Evolutionary conservation across 2,888 invertebrate genomes (phyloP), one percentile per base, ranked within the genome.

Genomic region (Hyposoter didymator): DNA sequence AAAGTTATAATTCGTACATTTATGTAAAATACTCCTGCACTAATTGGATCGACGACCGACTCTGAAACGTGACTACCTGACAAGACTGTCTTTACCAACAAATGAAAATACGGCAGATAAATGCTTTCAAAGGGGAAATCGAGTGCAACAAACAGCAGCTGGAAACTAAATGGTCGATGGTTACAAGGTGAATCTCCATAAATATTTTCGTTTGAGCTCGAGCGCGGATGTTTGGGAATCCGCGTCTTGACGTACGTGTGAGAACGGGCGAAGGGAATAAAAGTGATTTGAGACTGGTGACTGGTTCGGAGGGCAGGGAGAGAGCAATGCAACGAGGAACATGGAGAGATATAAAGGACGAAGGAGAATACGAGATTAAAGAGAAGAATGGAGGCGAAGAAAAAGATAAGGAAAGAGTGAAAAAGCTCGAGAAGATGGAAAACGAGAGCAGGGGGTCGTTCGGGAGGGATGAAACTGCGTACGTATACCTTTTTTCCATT

Each of bases 401-500:
- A 35, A 19, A 14, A 52, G 49, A 67, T 43, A 52, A 73, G 49
- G 62, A 59, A 49, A 28, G 62, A 62, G 70, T 52, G 67, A 72
- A 62, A 70, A 52, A 10, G 43, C 52, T 52, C 10, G 66, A 10
- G 43, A 39, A 78, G 67, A 76, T 64, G 66, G 75, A 66, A 66
- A 76, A 64, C 64, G 52, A 32, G 64, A 74, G 32, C 17, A 17
- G 28, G 35, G 47, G 55, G 52, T 55, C 43, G 47, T 22, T 32
- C 5, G 62, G 64, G 45, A 75, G 74, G 62, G 32, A 59, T 80
- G 80, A 80, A 85, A 87, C 88, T 83, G 86, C 87, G 87, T 86
- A 84, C 89, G 90, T 85, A 88, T 87, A 88, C 88, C 89, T 90
- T 91, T 91, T 39, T 90, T 90, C 89, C 87, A 88, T 43, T 28